Evolutionary conservation across 2,113 vertebrate genomes (phyloP), one percentile per base, ranked within the genome.

Genomic region (Atractosteus spatula): DNA sequence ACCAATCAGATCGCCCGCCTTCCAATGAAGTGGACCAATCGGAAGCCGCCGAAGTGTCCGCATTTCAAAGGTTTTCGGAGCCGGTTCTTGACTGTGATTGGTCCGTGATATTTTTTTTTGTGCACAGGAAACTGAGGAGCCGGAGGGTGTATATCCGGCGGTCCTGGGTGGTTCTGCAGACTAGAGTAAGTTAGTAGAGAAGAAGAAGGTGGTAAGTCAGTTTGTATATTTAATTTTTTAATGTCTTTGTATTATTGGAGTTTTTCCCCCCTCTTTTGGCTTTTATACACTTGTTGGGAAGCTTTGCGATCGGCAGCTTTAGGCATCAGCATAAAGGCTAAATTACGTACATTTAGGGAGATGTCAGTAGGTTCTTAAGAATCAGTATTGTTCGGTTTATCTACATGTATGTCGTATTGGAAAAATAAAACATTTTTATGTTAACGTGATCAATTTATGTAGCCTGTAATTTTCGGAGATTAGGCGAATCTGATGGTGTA

Each of bases 1-100:
- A 75, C 90, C 89, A 92, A 91, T 92, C 84, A 82, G 80, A 87
- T 85, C 78, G 81, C 62, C 75, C 64, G n/a, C 71, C 66, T 65
- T 62, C 73, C 8, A 72, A 17, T 74, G 78, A 83, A 86, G 83
- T 83, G 80, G 84, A 87, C 90, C 89, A 91, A 89, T 91, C 45
- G 17, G n/a, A 11, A 71, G n/a, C 7, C 29, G 66, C 77, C 83
- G 29, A 13, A 12, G n/a, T n/a, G 29, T 8, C 16, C 16, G 55
- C 51, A 14, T 68, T 16, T 62, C 43, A n/a, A 16, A 74, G 55
- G 70, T 70, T 45, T 3, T 1, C 14, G 1, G 3, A 13, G 1
- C 14, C 2, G 29, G 55, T 13, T 44, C 14, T 62, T 11, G 3
- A 8, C 41, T 13, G 12, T 71, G 55, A 83, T 83, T 83, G 77